Percentiles rank a stretch among this genome's conserved stretches.
These are phyloP conservation scores for Ochropacha duplaris DNA, from an alignment of 2,888 invertebrate genomes.

Conservation along the genomic window DNA sequence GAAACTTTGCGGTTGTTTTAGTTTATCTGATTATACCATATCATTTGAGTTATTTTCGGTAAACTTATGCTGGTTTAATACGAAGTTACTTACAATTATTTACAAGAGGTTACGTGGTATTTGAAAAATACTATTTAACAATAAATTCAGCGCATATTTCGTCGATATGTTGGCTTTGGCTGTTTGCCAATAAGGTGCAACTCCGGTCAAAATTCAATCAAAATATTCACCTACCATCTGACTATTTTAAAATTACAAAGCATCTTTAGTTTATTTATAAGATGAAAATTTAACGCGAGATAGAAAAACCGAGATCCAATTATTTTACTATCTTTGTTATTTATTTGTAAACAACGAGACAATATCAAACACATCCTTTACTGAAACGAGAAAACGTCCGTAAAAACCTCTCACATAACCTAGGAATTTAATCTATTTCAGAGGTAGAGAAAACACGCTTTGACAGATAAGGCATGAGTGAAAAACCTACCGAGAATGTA, in stretches of 20 bases:
- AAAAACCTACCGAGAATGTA: constrained; percentile 10
- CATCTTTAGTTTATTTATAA: background rate
- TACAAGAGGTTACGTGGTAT: background rate
- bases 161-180: background rate
- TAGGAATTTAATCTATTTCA: constrained; percentile 19
- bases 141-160: background rate
- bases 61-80: background rate
- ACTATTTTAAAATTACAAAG: background rate
- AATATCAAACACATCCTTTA: constrained; percentile 1
- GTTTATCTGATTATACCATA: background rate
- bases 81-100: too few relatives aligned
- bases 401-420: constrained; percentile 19
- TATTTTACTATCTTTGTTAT: background rate
- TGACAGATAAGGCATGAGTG: constrained; percentile 12
- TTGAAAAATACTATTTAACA: background rate
- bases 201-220: background rate
- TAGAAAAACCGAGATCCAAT: background rate
- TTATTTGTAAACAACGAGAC: background rate
- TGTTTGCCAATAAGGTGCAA: constrained; percentile 1
- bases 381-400: constrained; percentile 7
- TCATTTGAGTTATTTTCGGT: background rate
- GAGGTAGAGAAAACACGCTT: constrained; percentile 9
- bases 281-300: background rate
- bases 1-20: background rate
- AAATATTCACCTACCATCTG: background rate